Conservation (phyloP, 2,797 vertebrate genomes). For the Gambusia yucatana region DNA sequence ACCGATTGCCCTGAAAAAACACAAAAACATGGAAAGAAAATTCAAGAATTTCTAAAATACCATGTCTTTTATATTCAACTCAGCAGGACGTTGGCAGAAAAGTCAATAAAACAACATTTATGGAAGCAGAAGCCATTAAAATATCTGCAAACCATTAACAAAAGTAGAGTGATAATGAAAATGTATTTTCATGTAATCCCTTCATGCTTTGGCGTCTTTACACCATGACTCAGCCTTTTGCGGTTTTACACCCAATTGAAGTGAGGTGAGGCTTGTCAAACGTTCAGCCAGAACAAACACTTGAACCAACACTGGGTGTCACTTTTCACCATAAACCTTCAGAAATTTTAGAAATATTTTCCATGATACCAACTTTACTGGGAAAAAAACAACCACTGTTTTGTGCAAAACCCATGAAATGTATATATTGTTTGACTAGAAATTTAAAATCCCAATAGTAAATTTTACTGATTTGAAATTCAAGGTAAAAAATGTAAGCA, state of each 20-base stretch:
- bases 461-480: neutral
- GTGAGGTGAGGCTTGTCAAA: neutral
- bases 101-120: neutral
- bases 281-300: neutral
- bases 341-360: neutral
- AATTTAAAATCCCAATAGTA: neutral
- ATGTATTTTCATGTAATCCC: neutral
- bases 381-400: neutral
- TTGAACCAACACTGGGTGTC: neutral
- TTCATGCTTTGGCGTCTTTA: neutral
- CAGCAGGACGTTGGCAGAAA: neutral
- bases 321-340: neutral
- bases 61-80: neutral
- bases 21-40: conserved; percentile 16
- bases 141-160: neutral
- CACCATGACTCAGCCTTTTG: neutral
- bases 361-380: too few species aligned
- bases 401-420: neutral
- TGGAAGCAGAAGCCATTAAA: neutral
- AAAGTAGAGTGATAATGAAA: neutral
- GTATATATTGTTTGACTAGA: neutral
- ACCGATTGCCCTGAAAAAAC: conserved; percentile 8
- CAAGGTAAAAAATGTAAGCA: neutral
- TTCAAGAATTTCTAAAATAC: neutral
- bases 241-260: neutral